These are phyloP conservation scores for Pandion haliaetus DNA, from an alignment of 2,113 vertebrate species.

Conservation along the genomic window DNA sequence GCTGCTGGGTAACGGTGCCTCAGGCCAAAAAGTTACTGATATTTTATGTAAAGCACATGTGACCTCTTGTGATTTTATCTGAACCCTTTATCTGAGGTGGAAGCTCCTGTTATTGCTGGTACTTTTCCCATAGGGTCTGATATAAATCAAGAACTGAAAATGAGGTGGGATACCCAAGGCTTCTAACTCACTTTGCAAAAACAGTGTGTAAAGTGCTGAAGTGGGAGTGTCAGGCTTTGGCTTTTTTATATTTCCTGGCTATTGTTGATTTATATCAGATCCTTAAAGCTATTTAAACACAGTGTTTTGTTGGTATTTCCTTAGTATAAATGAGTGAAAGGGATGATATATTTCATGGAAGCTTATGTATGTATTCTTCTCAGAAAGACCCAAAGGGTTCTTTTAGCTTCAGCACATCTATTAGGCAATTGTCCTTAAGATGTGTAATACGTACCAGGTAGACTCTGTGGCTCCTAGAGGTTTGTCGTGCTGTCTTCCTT, in stretches of 20 bases:
- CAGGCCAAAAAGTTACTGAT: not conserved
- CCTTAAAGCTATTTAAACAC: slow-evolving; percentile 25
- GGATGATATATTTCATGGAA: slow-evolving; percentile 11
- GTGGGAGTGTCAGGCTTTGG: slow-evolving; percentile 27
- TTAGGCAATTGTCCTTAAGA: not conserved
- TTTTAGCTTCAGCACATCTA: not conserved
- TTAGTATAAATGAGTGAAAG: slow-evolving; percentile 14
- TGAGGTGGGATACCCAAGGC: not conserved
- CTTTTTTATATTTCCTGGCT: slow-evolving; percentile 52
- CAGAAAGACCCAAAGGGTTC: not conserved
- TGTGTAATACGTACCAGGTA: not conserved
- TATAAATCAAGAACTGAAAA: not conserved
- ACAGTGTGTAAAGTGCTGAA: not conserved
- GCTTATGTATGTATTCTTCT: not conserved
- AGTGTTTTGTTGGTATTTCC: slow-evolving; percentile 38
- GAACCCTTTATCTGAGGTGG: not conserved
- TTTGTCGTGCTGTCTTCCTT: not conserved
- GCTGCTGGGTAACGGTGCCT: not conserved
- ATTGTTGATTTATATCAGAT: slow-evolving; percentile 63
- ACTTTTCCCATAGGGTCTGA: not conserved
- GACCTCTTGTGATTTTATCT: not conserved
- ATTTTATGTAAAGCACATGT: not conserved
- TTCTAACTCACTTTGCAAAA: not conserved
- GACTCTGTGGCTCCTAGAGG: not conserved
- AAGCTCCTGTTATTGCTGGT: not conserved